Evolutionary conservation across 2,113 vertebrate species (phyloP).

Genomic region (Brachionichthys hirsutus): DNA sequence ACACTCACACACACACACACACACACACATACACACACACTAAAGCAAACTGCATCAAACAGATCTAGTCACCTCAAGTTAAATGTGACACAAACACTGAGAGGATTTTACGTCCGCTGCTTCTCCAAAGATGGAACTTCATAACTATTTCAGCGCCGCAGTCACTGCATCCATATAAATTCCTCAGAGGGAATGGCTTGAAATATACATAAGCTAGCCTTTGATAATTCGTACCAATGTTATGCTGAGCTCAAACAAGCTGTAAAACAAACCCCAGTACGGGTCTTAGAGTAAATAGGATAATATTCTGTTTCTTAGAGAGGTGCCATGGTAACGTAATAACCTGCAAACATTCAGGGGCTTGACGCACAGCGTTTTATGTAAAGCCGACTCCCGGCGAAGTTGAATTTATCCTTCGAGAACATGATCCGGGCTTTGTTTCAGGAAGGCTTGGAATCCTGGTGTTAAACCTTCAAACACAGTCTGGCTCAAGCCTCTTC

Average conservation of each 20-base stretch:
- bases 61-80: not conserved
- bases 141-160: not conserved
- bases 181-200: not conserved
- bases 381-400: too few relatives aligned
- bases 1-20: not conserved
- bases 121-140: not conserved
- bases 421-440: too few relatives aligned
- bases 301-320: not conserved
- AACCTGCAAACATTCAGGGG: too few relatives aligned
- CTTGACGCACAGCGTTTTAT: too few relatives aligned
- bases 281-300: not conserved
- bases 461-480: too few relatives aligned
- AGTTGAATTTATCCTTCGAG: too few relatives aligned
- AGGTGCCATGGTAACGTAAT: not conserved
- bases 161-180: not conserved
- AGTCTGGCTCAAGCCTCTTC: too few relatives aligned
- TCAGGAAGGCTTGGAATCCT: too few relatives aligned
- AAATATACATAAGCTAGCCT: slow-evolving; percentile 24
- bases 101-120: not conserved
- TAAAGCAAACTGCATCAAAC: too few relatives aligned
- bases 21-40: too few relatives aligned
- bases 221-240: slow-evolving; percentile 8
- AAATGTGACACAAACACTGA: not conserved
- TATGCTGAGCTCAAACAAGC: slow-evolving; percentile 6
- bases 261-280: not conserved